phyloP scores from a whole-genome alignment of 2,888 invertebrate species.

The Campaea margaritaria region DNA sequence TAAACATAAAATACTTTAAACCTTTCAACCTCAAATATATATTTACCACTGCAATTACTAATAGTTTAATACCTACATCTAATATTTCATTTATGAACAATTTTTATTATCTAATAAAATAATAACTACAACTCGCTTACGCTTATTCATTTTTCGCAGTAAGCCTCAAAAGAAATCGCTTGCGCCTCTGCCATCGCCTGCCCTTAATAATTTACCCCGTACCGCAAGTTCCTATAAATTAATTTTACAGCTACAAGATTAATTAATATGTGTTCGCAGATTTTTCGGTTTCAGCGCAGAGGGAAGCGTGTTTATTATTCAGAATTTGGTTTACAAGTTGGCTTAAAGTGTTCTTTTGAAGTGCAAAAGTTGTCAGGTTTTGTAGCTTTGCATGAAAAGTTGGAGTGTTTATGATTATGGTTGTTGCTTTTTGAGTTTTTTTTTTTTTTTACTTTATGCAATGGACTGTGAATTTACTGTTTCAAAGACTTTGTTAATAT shows the following conservation, averaged over 20 bases:
- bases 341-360: conserved; percentile 29
- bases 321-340: conserved; percentile 49
- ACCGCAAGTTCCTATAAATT: conserved; percentile 50
- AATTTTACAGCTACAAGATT: conserved; percentile 59
- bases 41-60: too few species aligned
- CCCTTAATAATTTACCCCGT: conserved; percentile 10
- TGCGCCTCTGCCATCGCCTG: background rate
- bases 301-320: conserved; percentile 45
- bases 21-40: too few species aligned
- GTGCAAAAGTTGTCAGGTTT: conserved; percentile 31
- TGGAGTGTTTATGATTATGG: conserved; percentile 27
- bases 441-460: conserved; percentile 11
- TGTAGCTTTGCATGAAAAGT: conserved; percentile 21
- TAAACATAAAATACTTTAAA: too few species aligned
- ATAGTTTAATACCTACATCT: too few species aligned
- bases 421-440: conserved; percentile 8
- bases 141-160: too few species aligned
- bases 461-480: too few species aligned
- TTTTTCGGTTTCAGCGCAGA: conserved; percentile 44
- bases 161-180: too few species aligned
- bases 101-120: too few species aligned
- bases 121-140: too few species aligned
- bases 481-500: too few species aligned
- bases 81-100: too few species aligned
- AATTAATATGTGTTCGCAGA: conserved; percentile 58